Evolutionary conservation across 2,113 vertebrate species (phyloP), one percentile per base, ranked within the genome.

Genomic region (Oostethus manadensis): DNA sequence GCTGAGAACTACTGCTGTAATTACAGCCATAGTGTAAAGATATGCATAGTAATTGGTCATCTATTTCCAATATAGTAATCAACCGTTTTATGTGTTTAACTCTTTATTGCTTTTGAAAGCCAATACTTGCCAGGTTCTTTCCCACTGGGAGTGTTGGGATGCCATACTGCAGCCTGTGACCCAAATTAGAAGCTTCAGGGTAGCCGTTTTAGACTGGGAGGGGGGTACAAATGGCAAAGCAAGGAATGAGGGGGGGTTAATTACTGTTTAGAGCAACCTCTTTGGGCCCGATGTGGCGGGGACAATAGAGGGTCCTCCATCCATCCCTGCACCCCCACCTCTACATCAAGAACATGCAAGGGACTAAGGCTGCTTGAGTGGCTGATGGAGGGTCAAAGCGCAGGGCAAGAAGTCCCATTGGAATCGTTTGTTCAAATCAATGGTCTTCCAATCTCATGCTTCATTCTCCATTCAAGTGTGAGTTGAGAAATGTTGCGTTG

Each of bases 181-280:
- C 86, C 83, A 88, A 89, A 89, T 89, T 88, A 87, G 84, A 87
- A 83, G 74, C 74, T 85, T 62, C 51, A 82, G 78, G 77, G 75
- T 70, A 79, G 64, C 67, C 69, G 75, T 72, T 33, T 55, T 77
- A 65, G 68, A 18, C 13, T 6, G 53, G 33, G 29, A 60, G 58
- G 76, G 59, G 44, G 62, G 58, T 64, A 55, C 77, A 78, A 74
- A 80, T 71, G 62, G 72, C 76, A 62, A 67, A 61, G 64, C 10
- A 69, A 64, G 66, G 48, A 58, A 66, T 43, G 18, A 60, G 58
- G 72, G 67, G 76, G 72, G 70, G 81, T 54, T 88, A 88, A 88
- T 86, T 81, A 84, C 84, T 83, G 78, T 86, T 88, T 77, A 80
- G 83, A 70, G 75, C 60, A 77, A 83, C 79, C 59, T 76, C 78